Evolutionary conservation across 2,113 vertebrate species (phyloP), one percentile per base, ranked within the genome.

Genomic region (Anas platyrhynchos): DNA sequence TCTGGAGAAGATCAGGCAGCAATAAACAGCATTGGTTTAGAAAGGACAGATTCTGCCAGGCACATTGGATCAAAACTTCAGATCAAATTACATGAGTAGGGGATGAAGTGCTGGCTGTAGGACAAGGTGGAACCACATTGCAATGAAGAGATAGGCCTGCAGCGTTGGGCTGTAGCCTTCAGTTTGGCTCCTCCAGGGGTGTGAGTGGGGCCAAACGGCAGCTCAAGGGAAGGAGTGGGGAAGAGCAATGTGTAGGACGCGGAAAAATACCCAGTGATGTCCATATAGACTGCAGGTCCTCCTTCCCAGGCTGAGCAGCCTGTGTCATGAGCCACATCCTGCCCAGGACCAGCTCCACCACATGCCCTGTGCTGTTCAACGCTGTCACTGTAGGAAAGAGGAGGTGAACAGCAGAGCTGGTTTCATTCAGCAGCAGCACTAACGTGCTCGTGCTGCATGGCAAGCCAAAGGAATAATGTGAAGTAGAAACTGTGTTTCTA

Each of bases 1-100:
- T 94, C 91, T 95, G 96, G 77, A 89, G 91, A 94, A 83, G 78
- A 96, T 96, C 81, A 94, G 76, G 78, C 75, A 91, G 71, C 82
- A 91, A 77, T 88, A 91, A 94, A 87, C 66, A 87, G 56, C 38
- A 27, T 92, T 71, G 69, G 55, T 83, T 95, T 79, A 43, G 85
- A 80, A 83, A 73, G 67, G 67, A 83, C 84, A 85, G 73, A 85
- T 79, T 91, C 66, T 91, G 62, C 58, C 58, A 55, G 66, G 78
- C 84, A 91, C 67, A 83, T 87, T 69, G 65, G 71, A 95, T 95
- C 86, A 86, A 72, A 96, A 88, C 69, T 93, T 97, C 75, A 81
- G 52, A 79, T 94, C 34, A 56, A 82, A 75, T 97, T 91, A 65
- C 48, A 58, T 21, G 66, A 73, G 36, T 44, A 89, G 78, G 36